A percentile compares a stretch with the other conserved stretches of the same genome.
These are phyloP conservation scores for Lycaena phlaeas DNA, from an alignment of 2,888 invertebrate species.

Conservation along the genomic window DNA sequence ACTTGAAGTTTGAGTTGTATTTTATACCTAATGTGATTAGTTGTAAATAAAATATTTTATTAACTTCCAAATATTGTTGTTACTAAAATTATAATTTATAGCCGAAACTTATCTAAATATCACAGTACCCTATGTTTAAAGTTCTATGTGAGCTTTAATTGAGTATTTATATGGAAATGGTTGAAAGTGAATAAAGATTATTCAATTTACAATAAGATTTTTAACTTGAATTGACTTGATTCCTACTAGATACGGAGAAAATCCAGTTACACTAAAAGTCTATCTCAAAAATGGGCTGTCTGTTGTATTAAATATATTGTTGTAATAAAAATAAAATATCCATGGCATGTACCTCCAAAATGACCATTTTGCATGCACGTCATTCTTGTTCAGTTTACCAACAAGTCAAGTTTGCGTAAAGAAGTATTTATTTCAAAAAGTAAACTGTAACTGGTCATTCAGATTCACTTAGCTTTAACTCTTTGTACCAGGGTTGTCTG, in stretches of 20 bases:
- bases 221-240: not conserved
- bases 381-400: too few relatives aligned
- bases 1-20: slow-evolving; percentile 5
- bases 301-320: too few relatives aligned
- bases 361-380: too few relatives aligned
- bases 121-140: not conserved
- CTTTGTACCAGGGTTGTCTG: too few relatives aligned
- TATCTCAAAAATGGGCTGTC: slow-evolving; percentile 1
- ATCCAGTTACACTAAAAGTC: slow-evolving; percentile 1
- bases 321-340: too few relatives aligned
- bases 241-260: not conserved
- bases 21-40: slow-evolving; percentile 4
- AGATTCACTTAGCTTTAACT: too few relatives aligned
- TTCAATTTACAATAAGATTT: not conserved
- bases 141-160: not conserved
- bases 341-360: too few relatives aligned
- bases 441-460: too few relatives aligned
- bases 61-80: slow-evolving; percentile 1
- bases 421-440: too few relatives aligned
- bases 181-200: not conserved
- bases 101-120: not conserved
- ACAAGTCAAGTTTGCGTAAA: too few relatives aligned
- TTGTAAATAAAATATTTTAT: slow-evolving; percentile 7
- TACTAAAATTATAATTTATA: not conserved
- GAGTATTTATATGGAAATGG: not conserved